Percentiles rank a stretch among this genome's conserved stretches.
Conservation (phyloP, 2,113 vertebrate species). For the Leucopsar rothschildi region DNA sequence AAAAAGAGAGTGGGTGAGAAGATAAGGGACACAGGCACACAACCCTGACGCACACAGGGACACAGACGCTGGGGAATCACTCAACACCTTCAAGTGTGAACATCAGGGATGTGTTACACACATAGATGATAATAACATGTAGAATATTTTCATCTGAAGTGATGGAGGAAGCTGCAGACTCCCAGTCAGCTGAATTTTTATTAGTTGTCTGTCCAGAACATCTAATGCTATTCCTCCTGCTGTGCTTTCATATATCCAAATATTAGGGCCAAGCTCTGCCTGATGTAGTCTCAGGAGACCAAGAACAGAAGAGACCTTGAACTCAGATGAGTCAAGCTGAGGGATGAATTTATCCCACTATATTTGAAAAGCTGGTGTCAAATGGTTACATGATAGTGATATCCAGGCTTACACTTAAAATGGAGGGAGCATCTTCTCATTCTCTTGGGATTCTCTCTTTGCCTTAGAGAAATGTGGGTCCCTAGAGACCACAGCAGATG, state of each 20-base stretch:
- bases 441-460: background rate
- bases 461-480: background rate
- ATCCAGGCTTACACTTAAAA: background rate
- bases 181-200: background rate
- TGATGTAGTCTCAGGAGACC: background rate
- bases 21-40: slow-evolving; percentile 32
- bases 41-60: background rate
- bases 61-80: background rate
- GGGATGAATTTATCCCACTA: background rate
- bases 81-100: slow-evolving; percentile 38
- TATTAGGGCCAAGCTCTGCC: background rate
- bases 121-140: background rate
- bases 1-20: slow-evolving; percentile 46
- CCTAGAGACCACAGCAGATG: background rate
- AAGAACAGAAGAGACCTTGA: background rate
- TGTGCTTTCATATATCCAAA: background rate
- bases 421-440: background rate
- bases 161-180: background rate
- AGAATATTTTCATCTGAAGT: slow-evolving; percentile 48
- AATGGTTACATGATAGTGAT: background rate
- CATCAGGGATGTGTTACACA: slow-evolving; percentile 23
- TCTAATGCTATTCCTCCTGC: background rate
- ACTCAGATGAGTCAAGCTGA: background rate
- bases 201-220: background rate
- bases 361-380: background rate